These are phyloP conservation scores for Coelopa pilipes DNA, from an alignment of 2,888 invertebrate species.

Conservation along the genomic window DNA sequence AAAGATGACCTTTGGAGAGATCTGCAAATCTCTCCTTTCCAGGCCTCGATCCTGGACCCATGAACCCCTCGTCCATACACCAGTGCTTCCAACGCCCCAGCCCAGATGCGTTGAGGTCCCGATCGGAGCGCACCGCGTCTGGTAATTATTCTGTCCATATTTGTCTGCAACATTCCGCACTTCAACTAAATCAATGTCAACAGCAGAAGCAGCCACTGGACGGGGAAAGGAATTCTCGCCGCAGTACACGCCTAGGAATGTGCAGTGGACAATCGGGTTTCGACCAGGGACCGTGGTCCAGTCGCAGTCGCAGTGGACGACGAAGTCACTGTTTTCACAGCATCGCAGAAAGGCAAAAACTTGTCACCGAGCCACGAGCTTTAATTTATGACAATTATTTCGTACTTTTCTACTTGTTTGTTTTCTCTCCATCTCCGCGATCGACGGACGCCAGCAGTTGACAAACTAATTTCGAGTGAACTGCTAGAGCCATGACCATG, in stretches of 20 bases:
- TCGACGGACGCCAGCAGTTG: too few species aligned
- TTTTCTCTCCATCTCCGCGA: too few species aligned
- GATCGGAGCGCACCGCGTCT: neutral
- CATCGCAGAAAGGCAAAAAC: constrained; percentile 12
- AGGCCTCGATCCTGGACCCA: too few species aligned
- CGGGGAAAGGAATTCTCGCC: constrained; percentile 7
- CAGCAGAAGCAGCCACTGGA: neutral
- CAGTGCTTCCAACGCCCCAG: too few species aligned
- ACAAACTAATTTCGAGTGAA: too few species aligned
- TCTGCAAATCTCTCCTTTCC: too few species aligned
- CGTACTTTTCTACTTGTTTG: neutral
- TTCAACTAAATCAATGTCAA: constrained; percentile 30
- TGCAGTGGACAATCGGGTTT: constrained; percentile 10
- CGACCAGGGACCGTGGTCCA: too few species aligned
- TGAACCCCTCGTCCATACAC: too few species aligned
- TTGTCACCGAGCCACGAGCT: neutral
- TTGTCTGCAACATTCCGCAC: constrained; percentile 29
- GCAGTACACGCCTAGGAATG: constrained; percentile 14
- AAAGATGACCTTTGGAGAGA: too few species aligned
- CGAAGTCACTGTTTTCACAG: constrained; percentile 7
- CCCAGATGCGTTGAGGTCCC: too few species aligned
- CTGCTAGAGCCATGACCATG: too few species aligned
- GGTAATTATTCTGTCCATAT: constrained; percentile 29
- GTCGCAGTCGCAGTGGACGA: too few species aligned
- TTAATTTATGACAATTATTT: constrained; percentile 22